Percentiles rank a stretch among this genome's conserved stretches.
phyloP scores from a whole-genome alignment of 2,888 invertebrate species.

The Leptinotarsa haldemani region DNA sequence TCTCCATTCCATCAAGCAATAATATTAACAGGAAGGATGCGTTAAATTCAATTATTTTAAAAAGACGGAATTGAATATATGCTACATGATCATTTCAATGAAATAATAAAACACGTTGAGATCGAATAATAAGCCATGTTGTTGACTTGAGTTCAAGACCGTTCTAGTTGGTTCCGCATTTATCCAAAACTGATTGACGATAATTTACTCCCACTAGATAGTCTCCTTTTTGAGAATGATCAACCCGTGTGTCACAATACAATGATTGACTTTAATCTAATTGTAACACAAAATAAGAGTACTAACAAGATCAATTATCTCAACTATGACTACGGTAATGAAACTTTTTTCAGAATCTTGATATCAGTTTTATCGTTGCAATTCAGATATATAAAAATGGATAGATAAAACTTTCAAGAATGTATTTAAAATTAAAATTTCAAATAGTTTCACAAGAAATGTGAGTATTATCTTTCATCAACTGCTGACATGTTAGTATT shows the following conservation, averaged over 20 bases:
- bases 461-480: too few relatives aligned
- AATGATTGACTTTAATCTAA: too few relatives aligned
- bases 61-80: not conserved
- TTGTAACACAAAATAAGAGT: too few relatives aligned
- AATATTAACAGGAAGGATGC: not conserved
- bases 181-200: not conserved
- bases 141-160: not conserved
- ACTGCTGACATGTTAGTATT: too few relatives aligned
- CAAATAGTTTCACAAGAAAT: too few relatives aligned
- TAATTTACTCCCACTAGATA: not conserved
- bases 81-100: not conserved
- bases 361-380: too few relatives aligned
- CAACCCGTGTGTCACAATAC: not conserved
- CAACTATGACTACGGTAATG: not conserved
- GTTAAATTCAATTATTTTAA: not conserved
- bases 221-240: not conserved
- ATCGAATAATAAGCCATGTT: not conserved
- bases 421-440: too few relatives aligned
- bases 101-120: not conserved
- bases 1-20: too few relatives aligned
- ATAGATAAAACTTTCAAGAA: too few relatives aligned
- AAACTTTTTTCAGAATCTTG: too few relatives aligned
- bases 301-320: too few relatives aligned
- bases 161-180: constrained; percentile 2
- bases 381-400: too few relatives aligned